Conservation (phyloP, 2,888 invertebrate species). For the Agrilus cyanescens region DNA sequence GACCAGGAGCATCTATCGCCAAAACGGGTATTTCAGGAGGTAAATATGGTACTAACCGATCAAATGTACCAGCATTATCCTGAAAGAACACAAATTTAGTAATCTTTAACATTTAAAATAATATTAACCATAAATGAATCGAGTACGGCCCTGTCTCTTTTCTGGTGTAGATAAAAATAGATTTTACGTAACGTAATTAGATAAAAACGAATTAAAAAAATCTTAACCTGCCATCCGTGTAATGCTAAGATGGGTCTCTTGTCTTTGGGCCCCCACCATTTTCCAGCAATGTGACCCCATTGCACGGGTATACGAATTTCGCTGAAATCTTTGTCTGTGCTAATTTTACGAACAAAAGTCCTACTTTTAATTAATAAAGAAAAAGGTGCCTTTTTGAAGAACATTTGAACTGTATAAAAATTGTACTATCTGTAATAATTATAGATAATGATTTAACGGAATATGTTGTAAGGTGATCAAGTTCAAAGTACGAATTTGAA, state of each 20-base stretch:
- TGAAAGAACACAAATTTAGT: slow-evolving; percentile 17
- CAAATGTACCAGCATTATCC: slow-evolving; percentile 70
- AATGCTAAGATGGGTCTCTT: slow-evolving; percentile 53
- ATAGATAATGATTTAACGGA: too few species aligned
- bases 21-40: slow-evolving; percentile 37
- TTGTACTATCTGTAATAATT: too few species aligned
- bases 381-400: too few species aligned
- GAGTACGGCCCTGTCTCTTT: too few species aligned
- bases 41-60: slow-evolving; percentile 53
- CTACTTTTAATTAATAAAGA: too few species aligned
- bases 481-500: too few species aligned
- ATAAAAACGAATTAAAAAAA: neutral
- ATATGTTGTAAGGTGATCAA: too few species aligned
- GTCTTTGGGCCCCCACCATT: slow-evolving; percentile 54
- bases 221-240: slow-evolving; percentile 54
- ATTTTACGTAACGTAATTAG: too few species aligned
- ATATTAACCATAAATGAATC: too few species aligned
- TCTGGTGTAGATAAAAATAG: too few species aligned
- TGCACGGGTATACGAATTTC: slow-evolving; percentile 54
- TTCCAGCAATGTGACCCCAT: slow-evolving; percentile 56
- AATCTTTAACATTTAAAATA: neutral
- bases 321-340: slow-evolving; percentile 23
- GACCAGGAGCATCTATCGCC: slow-evolving; percentile 57
- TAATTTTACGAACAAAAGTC: too few species aligned
- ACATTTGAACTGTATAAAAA: too few species aligned